Evolutionary conservation across 2,797 vertebrate species (phyloP), one percentile per base, ranked within the genome.

Genomic region (Rhinella marina): DNA sequence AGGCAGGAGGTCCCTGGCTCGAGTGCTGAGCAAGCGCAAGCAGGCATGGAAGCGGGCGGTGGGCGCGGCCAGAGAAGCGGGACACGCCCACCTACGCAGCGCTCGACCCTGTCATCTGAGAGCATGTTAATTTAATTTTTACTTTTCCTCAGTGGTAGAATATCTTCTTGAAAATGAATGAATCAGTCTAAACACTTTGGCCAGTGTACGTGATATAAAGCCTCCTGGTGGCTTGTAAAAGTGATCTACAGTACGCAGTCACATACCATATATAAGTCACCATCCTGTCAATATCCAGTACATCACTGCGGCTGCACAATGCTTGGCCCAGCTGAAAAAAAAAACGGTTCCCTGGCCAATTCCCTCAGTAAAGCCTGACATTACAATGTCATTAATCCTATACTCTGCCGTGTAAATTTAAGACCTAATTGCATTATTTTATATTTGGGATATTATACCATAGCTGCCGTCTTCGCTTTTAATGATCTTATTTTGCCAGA

Each of bases 351-450:
- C 52, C 82, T 14, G 25, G 82, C 68, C 54, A 72, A 84, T 84
- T 73, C 82, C 29, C 54, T 23, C 27, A 84, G 66, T 73, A 64
- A 56, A 84, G 68, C 16, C 50, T 84, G 82, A 84, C 82, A 84
- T 72, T 84, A 56, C 66, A 84, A 29, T 16, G 7, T 54, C 68
- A 84, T 73, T 73, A 72, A 84, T 84, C 17, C 68, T 59, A 73
- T 59, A 73, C 70, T 41, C 41, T 59, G 64, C 52, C 68, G 41
- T 73, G 66, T 84, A 73, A 57, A 84, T 72, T 72, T 57, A 54
- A 66, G 66, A 64, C n/a, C 50, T 70, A 50, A 72, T 72, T 72
- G 66, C 66, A 56, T 83, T 83, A 68, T 32, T 83, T 56, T 72
- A 83, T 70, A 83, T 27, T 72, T 12, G 66, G 72, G 81, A 72